A percentile compares a stretch with the other conserved stretches of the same genome.
Evolutionary conservation across 1,140 invertebrate species (phyloP).

Genomic region (Drosophila bocki): DNA sequence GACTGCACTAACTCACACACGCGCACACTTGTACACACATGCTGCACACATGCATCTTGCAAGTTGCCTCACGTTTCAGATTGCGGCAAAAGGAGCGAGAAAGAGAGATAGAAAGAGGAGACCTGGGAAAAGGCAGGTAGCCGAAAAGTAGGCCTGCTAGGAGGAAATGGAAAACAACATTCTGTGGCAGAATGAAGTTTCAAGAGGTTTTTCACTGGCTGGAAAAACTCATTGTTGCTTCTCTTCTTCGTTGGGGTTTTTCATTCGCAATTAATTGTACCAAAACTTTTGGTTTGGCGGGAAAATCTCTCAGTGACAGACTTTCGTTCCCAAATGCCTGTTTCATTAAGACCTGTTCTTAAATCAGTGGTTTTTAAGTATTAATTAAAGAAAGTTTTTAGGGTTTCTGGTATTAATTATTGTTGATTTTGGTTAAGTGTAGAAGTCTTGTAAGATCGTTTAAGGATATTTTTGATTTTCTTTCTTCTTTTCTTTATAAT

Average conservation of each 20-base stretch:
- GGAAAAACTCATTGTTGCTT: constrained; percentile 12
- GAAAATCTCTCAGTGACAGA: neutral
- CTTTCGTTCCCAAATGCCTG: neutral
- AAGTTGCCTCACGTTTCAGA: constrained; percentile 8
- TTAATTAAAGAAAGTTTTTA: neutral
- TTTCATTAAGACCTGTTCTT: neutral
- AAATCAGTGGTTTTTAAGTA: constrained; percentile 4
- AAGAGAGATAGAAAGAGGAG: neutral
- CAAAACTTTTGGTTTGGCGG: constrained; percentile 11
- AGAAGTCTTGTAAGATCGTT: neutral
- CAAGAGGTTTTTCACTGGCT: constrained; percentile 23
- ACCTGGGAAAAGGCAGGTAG: constrained; percentile 16
- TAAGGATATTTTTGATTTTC: neutral
- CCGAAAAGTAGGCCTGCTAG: constrained; percentile 30
- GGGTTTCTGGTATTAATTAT: neutral
- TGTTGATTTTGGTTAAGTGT: neutral
- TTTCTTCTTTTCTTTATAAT: neutral
- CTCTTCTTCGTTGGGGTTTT: neutral
- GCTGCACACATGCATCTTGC: constrained; percentile 29
- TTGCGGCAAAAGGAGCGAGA: constrained; percentile 10
- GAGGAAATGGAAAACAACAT: constrained; percentile 11
- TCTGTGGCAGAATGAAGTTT: constrained; percentile 18
- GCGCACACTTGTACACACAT: constrained; percentile 17
- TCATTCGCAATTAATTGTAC: constrained; percentile 26
- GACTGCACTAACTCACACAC: constrained; percentile 39